Base-by-base conservation (phyloP, 2,113 vertebrate species). In the Agapornis roseicollis region DNA sequence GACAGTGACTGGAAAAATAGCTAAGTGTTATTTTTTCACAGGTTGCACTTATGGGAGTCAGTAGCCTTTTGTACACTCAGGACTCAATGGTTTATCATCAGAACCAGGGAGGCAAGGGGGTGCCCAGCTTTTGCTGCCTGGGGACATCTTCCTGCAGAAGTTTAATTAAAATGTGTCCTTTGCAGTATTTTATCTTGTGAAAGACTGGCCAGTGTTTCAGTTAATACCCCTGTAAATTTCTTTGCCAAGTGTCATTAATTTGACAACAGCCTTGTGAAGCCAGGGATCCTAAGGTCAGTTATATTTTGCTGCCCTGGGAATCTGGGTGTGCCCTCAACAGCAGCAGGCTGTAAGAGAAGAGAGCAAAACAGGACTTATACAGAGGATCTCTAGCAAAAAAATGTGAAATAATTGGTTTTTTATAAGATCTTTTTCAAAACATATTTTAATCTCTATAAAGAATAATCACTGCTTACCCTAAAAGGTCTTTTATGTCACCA, bases 201-300 rank as follows among this genome's bases (percentile, higher is more conserved):
- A 89, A 80, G 41, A 11, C 88, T 19, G 12, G 25, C 7, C 69
- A 52, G 10, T 58, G 69, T 70, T 88, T 94, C 80, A 83, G 68
- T 88, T 97, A 94, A 89, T 91, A 63, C 17, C 50, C 19, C 68
- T 87, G 31, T 81, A 93, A 79, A 79, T 93, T 93, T 56, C 22
- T 89, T 83, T 94, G 60, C 84, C 85, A 90, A 83, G 74, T 66
- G 65, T 88, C 69, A 83, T 97, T 93, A 93, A 83, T 95, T 79
- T 92, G 53, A 88, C 50, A 72, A 53, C 14, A 76, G 49, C 49
- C 50, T 79, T 70, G 72, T 44, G 80, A 93, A 84, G 42, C 8
- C 53, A 76, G 6, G 18, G 27, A 44, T 94, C 73, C 70, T 80
- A 41, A 84, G 82, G 37, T 91, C 58, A 91, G 68, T 47, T 74